Percentiles rank a stretch among this genome's conserved stretches.
phyloP scores from a whole-genome alignment of 2,113 vertebrate genomes.

The Myrmecobius fasciatus region DNA sequence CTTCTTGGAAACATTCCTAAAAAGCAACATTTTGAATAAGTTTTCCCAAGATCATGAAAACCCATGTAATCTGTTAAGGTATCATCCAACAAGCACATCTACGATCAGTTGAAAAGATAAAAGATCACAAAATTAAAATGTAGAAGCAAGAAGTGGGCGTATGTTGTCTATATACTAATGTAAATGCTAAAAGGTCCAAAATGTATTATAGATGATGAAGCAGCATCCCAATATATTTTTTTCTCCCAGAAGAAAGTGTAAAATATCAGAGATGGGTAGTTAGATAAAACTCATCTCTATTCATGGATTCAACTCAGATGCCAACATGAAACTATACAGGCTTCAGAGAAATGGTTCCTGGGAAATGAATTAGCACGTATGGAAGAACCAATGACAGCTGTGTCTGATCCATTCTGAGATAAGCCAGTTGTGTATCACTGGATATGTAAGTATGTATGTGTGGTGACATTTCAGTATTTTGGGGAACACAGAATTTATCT shows the following conservation, averaged over 20 bases:
- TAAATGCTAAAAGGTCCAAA: not conserved
- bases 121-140: not conserved
- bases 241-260: not conserved
- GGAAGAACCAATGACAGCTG: not conserved
- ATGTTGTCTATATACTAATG: not conserved
- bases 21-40: not conserved
- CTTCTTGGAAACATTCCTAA: not conserved
- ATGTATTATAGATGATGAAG: not conserved
- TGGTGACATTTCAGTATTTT: not conserved
- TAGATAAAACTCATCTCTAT: not conserved
- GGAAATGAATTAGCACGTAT: not conserved
- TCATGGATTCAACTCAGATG: not conserved
- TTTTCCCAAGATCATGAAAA: not conserved
- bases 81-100: not conserved
- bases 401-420: not conserved
- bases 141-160: not conserved
- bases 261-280: not conserved
- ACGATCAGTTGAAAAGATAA: not conserved
- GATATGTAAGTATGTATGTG: not conserved
- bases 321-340: not conserved
- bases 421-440: not conserved
- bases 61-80: not conserved
- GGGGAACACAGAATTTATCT: not conserved
- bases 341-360: not conserved
- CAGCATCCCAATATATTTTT: not conserved